A percentile compares a stretch with the other conserved stretches of the same genome.
These are phyloP conservation scores for Acleris emargana DNA, from an alignment of 2,888 invertebrate species.

Conservation along the genomic window DNA sequence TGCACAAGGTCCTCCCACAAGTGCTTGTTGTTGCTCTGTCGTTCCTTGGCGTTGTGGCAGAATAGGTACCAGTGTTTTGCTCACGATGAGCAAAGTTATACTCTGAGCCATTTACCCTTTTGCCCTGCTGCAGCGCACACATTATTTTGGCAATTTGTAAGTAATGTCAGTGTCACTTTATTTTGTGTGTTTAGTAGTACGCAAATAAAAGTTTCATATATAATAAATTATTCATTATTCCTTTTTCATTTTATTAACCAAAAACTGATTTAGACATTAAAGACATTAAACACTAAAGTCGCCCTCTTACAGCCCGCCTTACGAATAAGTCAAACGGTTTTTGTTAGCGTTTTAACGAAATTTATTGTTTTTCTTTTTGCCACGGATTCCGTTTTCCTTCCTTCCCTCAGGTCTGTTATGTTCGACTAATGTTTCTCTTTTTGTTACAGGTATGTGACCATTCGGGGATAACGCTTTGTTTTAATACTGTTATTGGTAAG, in stretches of 20 bases:
- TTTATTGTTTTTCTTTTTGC: conserved; percentile 73
- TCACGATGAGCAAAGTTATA: too few relatives aligned
- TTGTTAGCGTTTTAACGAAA: conserved; percentile 70
- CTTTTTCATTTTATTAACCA: neutral
- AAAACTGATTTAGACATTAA: neutral
- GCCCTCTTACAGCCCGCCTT: conserved; percentile 50
- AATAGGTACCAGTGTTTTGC: too few relatives aligned
- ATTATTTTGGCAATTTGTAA: too few relatives aligned
- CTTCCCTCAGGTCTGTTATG: conserved; percentile 57
- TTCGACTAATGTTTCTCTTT: conserved; percentile 48
- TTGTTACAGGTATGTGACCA: conserved; percentile 44
- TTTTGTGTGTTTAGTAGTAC: too few relatives aligned
- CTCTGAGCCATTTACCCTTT: too few relatives aligned
- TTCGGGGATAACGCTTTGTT: conserved; percentile 4
- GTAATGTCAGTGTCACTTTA: too few relatives aligned
- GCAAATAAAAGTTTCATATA: too few relatives aligned
- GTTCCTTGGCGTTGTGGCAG: too few relatives aligned
- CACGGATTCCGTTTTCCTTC: conserved; percentile 55
- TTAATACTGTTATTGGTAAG: neutral
- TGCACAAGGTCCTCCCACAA: too few relatives aligned
- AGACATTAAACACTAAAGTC: neutral
- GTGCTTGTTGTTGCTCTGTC: too few relatives aligned
- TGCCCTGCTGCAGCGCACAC: too few relatives aligned
- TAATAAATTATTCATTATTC: too few relatives aligned
- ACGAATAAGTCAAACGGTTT: conserved; percentile 55